phyloP scores from a whole-genome alignment of 1,140 invertebrate species.

The Papilio polytes region DNA sequence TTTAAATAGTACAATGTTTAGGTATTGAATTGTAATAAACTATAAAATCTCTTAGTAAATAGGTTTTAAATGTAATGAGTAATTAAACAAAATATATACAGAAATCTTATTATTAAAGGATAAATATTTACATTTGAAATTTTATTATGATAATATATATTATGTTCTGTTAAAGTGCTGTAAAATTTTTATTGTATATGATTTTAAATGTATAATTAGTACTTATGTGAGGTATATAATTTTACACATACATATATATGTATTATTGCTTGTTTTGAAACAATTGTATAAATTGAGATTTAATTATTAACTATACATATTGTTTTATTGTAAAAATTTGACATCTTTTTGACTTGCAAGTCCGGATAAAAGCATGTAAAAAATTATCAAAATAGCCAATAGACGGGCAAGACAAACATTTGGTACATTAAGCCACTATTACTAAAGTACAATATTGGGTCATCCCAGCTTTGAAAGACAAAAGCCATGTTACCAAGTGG shows the following conservation, averaged over 20 bases:
- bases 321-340: constrained; percentile 6
- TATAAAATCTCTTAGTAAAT: neutral
- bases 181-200: constrained; percentile 3
- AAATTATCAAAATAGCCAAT: constrained; percentile 8
- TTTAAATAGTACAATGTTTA: neutral
- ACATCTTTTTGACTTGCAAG: neutral
- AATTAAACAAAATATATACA: constrained; percentile 9
- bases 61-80: constrained; percentile 10
- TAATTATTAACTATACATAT: neutral
- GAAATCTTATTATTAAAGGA: neutral
- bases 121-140: constrained; percentile 13
- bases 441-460: neutral
- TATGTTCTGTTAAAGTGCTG: neutral
- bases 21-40: neutral
- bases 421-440: neutral
- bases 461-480: neutral
- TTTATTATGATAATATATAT: constrained; percentile 39
- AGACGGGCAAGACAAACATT: neutral
- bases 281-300: neutral
- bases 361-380: constrained; percentile 9
- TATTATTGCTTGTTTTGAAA: constrained; percentile 6
- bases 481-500: neutral
- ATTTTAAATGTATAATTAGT: constrained; percentile 17
- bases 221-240: constrained; percentile 13
- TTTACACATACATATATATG: neutral